Percentiles rank a stretch among this genome's conserved stretches.
Evolutionary conservation across 2,888 invertebrate genomes (phyloP).

Genomic region (Tinea semifulvella): DNA sequence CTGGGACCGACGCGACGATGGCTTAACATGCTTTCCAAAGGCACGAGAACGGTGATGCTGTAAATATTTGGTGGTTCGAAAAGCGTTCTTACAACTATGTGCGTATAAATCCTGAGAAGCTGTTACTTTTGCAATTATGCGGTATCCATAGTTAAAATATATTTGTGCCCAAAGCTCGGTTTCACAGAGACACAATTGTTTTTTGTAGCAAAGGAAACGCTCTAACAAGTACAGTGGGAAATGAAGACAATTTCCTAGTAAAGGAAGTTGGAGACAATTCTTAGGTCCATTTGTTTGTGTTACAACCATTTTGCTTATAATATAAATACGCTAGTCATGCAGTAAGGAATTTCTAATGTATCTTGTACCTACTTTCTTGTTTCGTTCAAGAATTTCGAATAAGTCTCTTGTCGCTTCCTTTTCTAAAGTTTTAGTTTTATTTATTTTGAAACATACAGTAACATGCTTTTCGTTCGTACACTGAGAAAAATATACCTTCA

Average conservation of each 20-base stretch:
- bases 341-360: not conserved
- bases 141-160: too few relatives aligned
- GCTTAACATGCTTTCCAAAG: too few relatives aligned
- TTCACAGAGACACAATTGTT: constrained; percentile 30
- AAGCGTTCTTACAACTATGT: too few relatives aligned
- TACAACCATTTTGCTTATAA: constrained; percentile 8
- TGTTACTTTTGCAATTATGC: too few relatives aligned
- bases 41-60: too few relatives aligned
- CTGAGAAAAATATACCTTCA: too few relatives aligned
- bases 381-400: not conserved
- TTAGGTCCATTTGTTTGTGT: constrained; percentile 6
- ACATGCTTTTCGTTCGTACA: too few relatives aligned
- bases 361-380: constrained; percentile 1
- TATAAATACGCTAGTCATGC: not conserved
- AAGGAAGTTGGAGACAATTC: constrained; percentile 8
- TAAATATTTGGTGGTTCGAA: too few relatives aligned
- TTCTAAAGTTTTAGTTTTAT: not conserved
- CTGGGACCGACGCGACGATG: too few relatives aligned
- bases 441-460: not conserved
- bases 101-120: too few relatives aligned
- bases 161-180: constrained; percentile 27
- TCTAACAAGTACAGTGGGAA: constrained; percentile 31
- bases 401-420: not conserved
- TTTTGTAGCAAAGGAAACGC: constrained; percentile 27
- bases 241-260: constrained; percentile 35